phyloP scores from a whole-genome alignment of 2,797 vertebrate species.

The Coendou prehensilis region DNA sequence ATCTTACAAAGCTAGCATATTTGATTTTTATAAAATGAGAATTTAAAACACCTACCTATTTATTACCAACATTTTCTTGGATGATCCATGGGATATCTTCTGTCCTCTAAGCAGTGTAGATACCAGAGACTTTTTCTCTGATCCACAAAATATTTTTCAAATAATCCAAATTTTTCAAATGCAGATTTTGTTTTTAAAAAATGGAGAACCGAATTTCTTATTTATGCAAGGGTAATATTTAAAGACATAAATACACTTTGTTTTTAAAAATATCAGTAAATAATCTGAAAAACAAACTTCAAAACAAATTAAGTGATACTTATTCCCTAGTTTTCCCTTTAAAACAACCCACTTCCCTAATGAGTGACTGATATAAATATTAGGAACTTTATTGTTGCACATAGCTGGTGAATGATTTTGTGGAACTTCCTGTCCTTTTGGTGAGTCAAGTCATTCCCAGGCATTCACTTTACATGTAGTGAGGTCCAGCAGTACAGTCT shows the following conservation, averaged over 20 bases:
- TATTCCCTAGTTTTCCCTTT: slow-evolving; percentile 44
- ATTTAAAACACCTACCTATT: not conserved
- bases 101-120: slow-evolving; percentile 32
- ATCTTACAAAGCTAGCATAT: not conserved
- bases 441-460: slow-evolving; percentile 6
- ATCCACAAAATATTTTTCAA: slow-evolving; percentile 44
- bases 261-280: slow-evolving; percentile 39
- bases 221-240: not conserved
- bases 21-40: slow-evolving; percentile 49
- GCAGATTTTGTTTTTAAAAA: not conserved
- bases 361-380: slow-evolving; percentile 32
- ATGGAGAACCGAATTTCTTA: slow-evolving; percentile 24
- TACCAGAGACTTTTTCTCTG: slow-evolving; percentile 21
- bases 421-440: slow-evolving; percentile 21
- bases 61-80: not conserved
- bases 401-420: not conserved
- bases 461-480: not conserved
- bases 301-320: slow-evolving; percentile 52
- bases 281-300: slow-evolving; percentile 27
- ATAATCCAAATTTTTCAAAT: slow-evolving; percentile 54
- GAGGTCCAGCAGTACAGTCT: not conserved
- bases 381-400: slow-evolving; percentile 5
- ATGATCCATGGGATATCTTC: not conserved
- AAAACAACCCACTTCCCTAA: not conserved
- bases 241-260: not conserved